Evolutionary conservation across 2,888 invertebrate genomes (phyloP).

Genomic region (Chouioia cunea): DNA sequence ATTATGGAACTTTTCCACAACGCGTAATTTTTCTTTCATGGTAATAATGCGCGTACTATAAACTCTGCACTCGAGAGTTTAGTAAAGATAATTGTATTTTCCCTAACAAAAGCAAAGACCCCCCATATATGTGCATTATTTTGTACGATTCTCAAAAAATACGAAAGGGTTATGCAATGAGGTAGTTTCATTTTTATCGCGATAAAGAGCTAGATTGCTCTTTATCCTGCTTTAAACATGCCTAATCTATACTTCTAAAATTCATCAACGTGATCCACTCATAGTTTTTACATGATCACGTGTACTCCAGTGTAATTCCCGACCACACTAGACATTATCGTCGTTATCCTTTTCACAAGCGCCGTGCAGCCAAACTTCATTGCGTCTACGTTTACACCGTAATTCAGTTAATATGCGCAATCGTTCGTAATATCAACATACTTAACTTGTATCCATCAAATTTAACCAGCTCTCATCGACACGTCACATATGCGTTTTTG

Average conservation of each 20-base stretch:
- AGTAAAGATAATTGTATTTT: constrained; percentile 38
- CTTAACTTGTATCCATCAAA: constrained; percentile 26
- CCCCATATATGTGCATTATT: not conserved
- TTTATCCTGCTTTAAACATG: constrained; percentile 6
- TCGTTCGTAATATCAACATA: constrained; percentile 16
- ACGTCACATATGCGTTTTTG: constrained; percentile 8
- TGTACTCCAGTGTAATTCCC: constrained; percentile 1
- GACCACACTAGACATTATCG: not conserved
- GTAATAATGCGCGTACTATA: too few relatives aligned
- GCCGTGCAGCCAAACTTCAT: constrained; percentile 1
- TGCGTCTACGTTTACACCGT: constrained; percentile 17
- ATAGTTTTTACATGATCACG: not conserved
- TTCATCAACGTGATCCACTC: constrained; percentile 1
- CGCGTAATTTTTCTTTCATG: too few relatives aligned
- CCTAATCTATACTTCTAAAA: constrained; percentile 14
- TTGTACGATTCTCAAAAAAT: too few relatives aligned
- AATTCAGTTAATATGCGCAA: constrained; percentile 25
- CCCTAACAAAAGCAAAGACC: constrained; percentile 36
- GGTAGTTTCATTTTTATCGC: too few relatives aligned
- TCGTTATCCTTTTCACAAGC: constrained; percentile 7
- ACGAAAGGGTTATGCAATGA: too few relatives aligned
- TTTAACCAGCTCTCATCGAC: constrained; percentile 28
- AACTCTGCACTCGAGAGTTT: constrained; percentile 27
- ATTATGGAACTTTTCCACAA: too few relatives aligned
- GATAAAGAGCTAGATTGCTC: not conserved